These are phyloP conservation scores for Corydoras maculifer DNA, from an alignment of 2,113 vertebrate species.

Conservation along the genomic window DNA sequence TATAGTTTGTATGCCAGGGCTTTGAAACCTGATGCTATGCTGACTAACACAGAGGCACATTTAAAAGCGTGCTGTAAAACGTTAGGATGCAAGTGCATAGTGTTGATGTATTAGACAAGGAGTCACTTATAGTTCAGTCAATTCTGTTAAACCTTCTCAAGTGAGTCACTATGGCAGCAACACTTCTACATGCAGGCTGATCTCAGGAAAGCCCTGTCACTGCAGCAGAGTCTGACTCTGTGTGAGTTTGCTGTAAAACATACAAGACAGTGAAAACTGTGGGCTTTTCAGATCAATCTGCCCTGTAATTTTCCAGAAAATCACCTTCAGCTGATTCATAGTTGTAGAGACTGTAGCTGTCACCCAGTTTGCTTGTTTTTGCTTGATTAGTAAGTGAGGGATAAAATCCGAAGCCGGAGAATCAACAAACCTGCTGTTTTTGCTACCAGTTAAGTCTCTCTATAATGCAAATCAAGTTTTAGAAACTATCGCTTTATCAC, in stretches of 20 bases:
- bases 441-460: too few relatives aligned
- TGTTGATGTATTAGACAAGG: slow-evolving; percentile 20
- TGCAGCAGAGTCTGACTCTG: background rate
- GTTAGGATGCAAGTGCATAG: slow-evolving; percentile 23
- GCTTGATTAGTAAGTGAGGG: slow-evolving; percentile 1
- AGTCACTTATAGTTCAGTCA: slow-evolving; percentile 26
- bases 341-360: slow-evolving; percentile 15
- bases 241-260: too few relatives aligned
- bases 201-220: slow-evolving; percentile 33
- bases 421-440: too few relatives aligned
- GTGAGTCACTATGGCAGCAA: slow-evolving; percentile 19
- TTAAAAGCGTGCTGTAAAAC: slow-evolving; percentile 3
- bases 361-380: background rate
- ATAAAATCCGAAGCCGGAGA: background rate
- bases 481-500: too few relatives aligned
- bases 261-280: slow-evolving; percentile 25
- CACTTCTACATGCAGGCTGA: slow-evolving; percentile 17
- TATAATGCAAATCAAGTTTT: too few relatives aligned
- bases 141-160: slow-evolving; percentile 20
- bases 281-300: slow-evolving; percentile 27
- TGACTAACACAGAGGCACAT: background rate
- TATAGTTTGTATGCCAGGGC: slow-evolving; percentile 7
- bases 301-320: slow-evolving; percentile 46
- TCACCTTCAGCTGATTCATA: slow-evolving; percentile 38
- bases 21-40: slow-evolving; percentile 24